phyloP scores from a whole-genome alignment of 2,888 invertebrate genomes.

The Camponotus fellah region DNA sequence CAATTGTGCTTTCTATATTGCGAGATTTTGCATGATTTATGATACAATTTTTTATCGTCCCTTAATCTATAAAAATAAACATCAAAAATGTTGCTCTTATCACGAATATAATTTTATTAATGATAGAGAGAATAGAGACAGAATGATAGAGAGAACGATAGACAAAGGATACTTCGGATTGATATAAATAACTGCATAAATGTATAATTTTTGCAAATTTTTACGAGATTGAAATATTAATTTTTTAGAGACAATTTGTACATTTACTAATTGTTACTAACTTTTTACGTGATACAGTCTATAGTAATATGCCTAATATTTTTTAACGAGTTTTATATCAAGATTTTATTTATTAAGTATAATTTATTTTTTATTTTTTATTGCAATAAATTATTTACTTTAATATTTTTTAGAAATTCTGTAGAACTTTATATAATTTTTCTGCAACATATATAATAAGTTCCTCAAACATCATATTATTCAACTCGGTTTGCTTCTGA shows the following conservation, averaged over 20 bases:
- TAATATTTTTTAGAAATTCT: neutral
- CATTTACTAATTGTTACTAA: neutral
- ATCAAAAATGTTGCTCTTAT: conserved; percentile 56
- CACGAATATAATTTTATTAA: conserved; percentile 9
- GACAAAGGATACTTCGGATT: neutral
- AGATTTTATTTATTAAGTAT: conserved; percentile 10
- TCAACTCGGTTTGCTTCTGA: neutral
- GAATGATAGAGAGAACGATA: neutral
- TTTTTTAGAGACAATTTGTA: conserved; percentile 10
- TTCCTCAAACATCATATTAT: neutral
- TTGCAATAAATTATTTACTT: conserved; percentile 22
- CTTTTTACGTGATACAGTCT: neutral
- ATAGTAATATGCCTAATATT: neutral
- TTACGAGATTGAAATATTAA: conserved; percentile 9
- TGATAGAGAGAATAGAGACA: neutral
- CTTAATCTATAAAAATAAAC: conserved; percentile 58
- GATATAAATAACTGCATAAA: neutral
- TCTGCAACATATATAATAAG: neutral
- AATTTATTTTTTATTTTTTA: conserved; percentile 7
- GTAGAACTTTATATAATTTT: neutral
- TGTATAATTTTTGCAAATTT: neutral
- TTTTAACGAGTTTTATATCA: neutral
- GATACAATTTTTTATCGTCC: conserved; percentile 64
- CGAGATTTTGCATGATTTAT: conserved; percentile 57
- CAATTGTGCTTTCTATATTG: conserved; percentile 49